Conservation (phyloP, 1,140 invertebrate species). For the Drosophila melanica region DNA sequence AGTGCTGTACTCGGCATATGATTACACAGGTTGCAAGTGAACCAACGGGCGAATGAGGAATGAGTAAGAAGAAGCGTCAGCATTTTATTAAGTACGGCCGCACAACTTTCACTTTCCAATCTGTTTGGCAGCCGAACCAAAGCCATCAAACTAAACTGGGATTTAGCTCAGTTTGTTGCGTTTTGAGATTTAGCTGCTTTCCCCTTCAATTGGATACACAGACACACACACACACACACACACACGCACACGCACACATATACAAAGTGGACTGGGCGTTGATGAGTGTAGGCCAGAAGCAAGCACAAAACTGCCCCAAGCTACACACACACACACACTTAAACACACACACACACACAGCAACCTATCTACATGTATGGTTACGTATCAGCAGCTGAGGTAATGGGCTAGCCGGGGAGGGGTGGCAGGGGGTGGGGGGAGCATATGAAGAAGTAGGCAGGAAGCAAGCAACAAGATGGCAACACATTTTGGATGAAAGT, state of each 20-base stretch:
- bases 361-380: constrained; percentile 51
- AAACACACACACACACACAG: constrained; percentile 1
- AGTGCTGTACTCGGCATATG: neutral
- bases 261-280: constrained; percentile 36
- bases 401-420: neutral
- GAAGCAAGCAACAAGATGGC: constrained; percentile 75
- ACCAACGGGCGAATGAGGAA: too few relatives aligned
- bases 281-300: constrained; percentile 25
- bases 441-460: constrained; percentile 34
- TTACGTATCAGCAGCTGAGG: constrained; percentile 47
- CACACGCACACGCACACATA: constrained; percentile 6
- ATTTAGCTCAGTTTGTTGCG: constrained; percentile 73
- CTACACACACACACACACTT: constrained; percentile 36
- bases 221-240: constrained; percentile 40
- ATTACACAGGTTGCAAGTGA: constrained; percentile 4
- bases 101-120: constrained; percentile 49
- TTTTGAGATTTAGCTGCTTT: constrained; percentile 63
- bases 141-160: constrained; percentile 66
- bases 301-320: constrained; percentile 42
- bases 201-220: constrained; percentile 69
- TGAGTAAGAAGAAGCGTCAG: constrained; percentile 15
- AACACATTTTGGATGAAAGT: constrained; percentile 69
- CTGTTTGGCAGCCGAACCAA: constrained; percentile 44
- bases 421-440: neutral
- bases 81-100: constrained; percentile 45